phyloP scores from a whole-genome alignment of 2,888 invertebrate species.

The Volucella zonaria region DNA sequence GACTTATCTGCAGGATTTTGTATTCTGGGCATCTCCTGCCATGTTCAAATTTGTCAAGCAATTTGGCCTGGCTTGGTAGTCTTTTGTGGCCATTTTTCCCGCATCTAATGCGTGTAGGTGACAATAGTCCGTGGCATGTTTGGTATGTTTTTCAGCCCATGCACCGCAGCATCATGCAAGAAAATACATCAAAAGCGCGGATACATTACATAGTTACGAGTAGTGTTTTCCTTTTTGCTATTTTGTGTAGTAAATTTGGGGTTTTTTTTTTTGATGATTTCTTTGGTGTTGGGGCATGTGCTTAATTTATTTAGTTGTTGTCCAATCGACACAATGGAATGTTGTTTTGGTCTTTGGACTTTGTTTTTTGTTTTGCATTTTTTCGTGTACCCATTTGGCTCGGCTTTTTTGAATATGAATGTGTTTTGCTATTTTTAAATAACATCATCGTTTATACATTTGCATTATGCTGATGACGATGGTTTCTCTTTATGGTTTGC shows the following conservation, averaged over 20 bases:
- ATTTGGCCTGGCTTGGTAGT: too few relatives aligned
- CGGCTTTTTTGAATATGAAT: conserved; percentile 4
- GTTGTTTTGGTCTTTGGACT: not conserved
- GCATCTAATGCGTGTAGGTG: too few relatives aligned
- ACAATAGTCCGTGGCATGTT: too few relatives aligned
- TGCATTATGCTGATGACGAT: conserved; percentile 40
- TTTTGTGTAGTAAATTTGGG: not conserved
- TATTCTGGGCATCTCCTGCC: too few relatives aligned
- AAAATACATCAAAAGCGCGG: not conserved
- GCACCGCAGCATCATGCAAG: too few relatives aligned
- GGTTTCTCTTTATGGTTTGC: conserved; percentile 13
- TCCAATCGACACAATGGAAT: conserved; percentile 8
- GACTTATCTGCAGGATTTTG: too few relatives aligned
- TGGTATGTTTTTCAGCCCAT: too few relatives aligned
- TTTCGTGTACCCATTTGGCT: not conserved
- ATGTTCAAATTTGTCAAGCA: too few relatives aligned
- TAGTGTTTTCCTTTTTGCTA: not conserved
- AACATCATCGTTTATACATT: conserved; percentile 15
- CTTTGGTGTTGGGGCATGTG: not conserved
- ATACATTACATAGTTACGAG: not conserved
- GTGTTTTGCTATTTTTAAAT: conserved; percentile 36
- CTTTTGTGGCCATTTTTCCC: too few relatives aligned
- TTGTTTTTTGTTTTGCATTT: not conserved
- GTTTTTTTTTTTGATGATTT: not conserved
- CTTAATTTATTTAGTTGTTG: conserved; percentile 38